Percentiles rank a stretch among this genome's conserved stretches.
These are phyloP conservation scores for Drosophila paracracens DNA, from an alignment of 2,888 invertebrate species.

Conservation along the genomic window DNA sequence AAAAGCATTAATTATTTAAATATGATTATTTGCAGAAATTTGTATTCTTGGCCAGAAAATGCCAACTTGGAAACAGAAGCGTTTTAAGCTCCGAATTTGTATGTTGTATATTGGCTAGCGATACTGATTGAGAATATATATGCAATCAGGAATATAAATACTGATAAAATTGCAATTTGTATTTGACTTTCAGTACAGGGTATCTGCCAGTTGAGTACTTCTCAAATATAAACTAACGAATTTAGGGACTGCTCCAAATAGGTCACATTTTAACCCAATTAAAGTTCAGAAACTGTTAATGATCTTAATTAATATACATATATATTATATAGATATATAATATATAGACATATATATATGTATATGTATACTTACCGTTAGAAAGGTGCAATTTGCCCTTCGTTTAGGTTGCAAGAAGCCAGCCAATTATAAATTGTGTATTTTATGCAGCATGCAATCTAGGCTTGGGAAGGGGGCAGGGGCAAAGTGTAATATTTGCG, in stretches of 20 bases:
- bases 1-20: no score
- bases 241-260: neutral
- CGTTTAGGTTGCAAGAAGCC: neutral
- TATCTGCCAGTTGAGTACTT: neutral
- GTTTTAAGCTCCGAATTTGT: no score
- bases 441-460: conserved; percentile 1
- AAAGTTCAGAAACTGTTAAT: neutral
- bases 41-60: neutral
- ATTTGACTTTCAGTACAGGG: neutral
- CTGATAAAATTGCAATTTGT: neutral
- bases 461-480: neutral
- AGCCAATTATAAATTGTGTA: neutral
- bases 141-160: neutral
- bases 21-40: neutral
- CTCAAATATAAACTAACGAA: neutral
- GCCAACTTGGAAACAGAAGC: no score
- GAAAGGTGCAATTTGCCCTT: neutral
- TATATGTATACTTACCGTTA: neutral
- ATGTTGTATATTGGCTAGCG: no score
- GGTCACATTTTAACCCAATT: neutral
- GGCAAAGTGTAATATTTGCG: conserved; percentile 10
- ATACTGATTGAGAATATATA: no score
- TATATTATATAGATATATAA: neutral
- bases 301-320: neutral
- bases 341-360: neutral